A percentile compares a stretch with the other conserved stretches of the same genome.
Conservation (phyloP, 2,113 vertebrate species). For the Aramus guarauna region DNA sequence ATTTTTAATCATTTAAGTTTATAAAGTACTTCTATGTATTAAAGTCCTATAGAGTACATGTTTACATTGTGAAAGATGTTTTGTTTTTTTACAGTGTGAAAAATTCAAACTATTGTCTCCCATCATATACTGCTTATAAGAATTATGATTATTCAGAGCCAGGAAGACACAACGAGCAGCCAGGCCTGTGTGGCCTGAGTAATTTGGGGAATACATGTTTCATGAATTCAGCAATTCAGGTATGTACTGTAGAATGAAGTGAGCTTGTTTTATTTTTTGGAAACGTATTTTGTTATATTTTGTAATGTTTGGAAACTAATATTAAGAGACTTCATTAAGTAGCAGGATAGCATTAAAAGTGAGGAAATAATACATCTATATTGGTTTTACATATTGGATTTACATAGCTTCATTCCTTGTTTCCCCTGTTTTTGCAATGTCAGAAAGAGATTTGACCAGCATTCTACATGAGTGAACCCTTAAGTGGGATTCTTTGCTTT, state of each 20-base stretch:
- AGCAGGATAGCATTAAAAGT: background rate
- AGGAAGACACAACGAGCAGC: constrained; percentile 89
- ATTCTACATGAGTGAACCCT: background rate
- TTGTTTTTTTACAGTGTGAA: constrained; percentile 86
- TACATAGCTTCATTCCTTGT: background rate
- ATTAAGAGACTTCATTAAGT: background rate
- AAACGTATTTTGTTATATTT: background rate
- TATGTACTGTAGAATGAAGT: constrained; percentile 68
- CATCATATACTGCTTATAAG: constrained; percentile 92
- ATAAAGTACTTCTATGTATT: background rate
- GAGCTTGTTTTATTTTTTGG: background rate
- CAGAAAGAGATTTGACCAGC: background rate
- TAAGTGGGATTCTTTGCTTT: background rate
- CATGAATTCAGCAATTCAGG: constrained; percentile 99
- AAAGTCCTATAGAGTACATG: background rate
- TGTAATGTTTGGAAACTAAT: background rate
- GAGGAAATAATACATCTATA: background rate
- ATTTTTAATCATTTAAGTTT: background rate
- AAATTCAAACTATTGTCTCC: constrained; percentile 95
- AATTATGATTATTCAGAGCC: constrained; percentile 95
- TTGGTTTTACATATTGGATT: background rate
- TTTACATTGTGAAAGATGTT: constrained; percentile 62
- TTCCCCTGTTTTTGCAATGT: background rate
- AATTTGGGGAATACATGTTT: constrained; percentile 99
- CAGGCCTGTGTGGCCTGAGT: constrained; percentile 94